Conservation (phyloP, 2,888 invertebrate species). For the Cheilosia pagana region DNA sequence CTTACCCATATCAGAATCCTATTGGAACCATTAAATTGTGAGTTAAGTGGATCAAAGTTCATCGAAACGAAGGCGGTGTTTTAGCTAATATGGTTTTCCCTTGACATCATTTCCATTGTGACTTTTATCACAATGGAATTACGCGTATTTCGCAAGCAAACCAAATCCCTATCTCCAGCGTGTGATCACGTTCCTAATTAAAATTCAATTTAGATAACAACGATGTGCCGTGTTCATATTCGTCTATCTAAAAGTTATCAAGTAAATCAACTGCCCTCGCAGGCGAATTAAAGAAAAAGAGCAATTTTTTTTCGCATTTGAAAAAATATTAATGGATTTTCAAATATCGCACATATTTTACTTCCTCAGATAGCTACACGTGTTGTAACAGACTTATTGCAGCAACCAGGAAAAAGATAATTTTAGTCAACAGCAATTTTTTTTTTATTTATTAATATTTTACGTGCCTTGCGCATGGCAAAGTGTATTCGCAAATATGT, state of each 20-base stretch:
- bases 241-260: constrained; percentile 18
- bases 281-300: constrained; percentile 13
- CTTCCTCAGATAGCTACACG: not conserved
- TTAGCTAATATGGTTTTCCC: not conserved
- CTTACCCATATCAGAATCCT: no score
- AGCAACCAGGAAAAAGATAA: constrained; percentile 19
- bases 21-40: no score
- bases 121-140: constrained; percentile 5
- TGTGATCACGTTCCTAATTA: constrained; percentile 40
- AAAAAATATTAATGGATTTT: not conserved
- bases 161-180: constrained; percentile 26
- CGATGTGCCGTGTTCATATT: constrained; percentile 25
- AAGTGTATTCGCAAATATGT: constrained; percentile 34
- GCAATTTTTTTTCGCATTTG: not conserved
- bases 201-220: constrained; percentile 64
- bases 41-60: no score
- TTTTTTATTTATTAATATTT: not conserved
- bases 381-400: constrained; percentile 3
- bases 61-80: no score
- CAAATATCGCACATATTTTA: not conserved
- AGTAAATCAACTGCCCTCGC: constrained; percentile 1
- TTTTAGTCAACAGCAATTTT: constrained; percentile 33
- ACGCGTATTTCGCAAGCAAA: not conserved
- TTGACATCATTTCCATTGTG: constrained; percentile 2
- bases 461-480: constrained; percentile 13